A percentile compares a stretch with the other conserved stretches of the same genome.
phyloP scores from a whole-genome alignment of 1,140 invertebrate genomes.

The Zaprionus inermis region DNA sequence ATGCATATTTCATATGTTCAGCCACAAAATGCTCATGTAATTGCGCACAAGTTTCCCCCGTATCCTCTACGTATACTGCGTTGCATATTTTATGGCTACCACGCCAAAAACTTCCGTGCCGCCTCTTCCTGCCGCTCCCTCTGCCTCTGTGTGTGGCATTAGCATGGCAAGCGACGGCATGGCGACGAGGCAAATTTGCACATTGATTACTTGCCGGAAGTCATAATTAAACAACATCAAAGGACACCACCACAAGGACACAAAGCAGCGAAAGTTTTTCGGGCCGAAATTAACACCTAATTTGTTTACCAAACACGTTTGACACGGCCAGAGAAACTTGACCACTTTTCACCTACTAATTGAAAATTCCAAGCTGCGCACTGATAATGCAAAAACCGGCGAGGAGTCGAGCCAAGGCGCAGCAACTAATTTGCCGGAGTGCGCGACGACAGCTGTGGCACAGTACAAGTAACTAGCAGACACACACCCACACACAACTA shows the following conservation, averaged over 20 bases:
- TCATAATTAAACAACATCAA: conserved; percentile 79
- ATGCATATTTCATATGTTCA: conserved; percentile 82
- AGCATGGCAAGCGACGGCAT: conserved; percentile 52
- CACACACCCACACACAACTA: conserved; percentile 12
- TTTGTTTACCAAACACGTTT: conserved; percentile 80
- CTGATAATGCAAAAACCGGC: conserved; percentile 54
- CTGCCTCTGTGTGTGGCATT: conserved; percentile 26
- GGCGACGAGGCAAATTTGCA: conserved; percentile 65
- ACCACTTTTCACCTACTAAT: conserved; percentile 72
- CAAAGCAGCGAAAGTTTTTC: conserved; percentile 44
- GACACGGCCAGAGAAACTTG: conserved; percentile 56
- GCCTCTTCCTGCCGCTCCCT: background rate
- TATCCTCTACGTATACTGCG: conserved; percentile 25
- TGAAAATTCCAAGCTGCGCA: conserved; percentile 75
- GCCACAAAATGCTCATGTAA: conserved; percentile 80
- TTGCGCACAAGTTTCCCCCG: conserved; percentile 68
- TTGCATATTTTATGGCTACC: conserved; percentile 72
- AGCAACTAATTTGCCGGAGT: conserved; percentile 45
- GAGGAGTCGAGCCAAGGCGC: conserved; percentile 23
- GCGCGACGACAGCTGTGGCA: conserved; percentile 18
- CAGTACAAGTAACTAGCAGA: background rate
- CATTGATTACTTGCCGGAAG: conserved; percentile 80
- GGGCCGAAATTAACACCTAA: conserved; percentile 71
- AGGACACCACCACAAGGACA: conserved; percentile 51
- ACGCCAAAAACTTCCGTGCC: conserved; percentile 56